Percentiles rank a stretch among this genome's conserved stretches.
Evolutionary conservation across 1,140 invertebrate species (phyloP).

Genomic region (Achroia grisella): DNA sequence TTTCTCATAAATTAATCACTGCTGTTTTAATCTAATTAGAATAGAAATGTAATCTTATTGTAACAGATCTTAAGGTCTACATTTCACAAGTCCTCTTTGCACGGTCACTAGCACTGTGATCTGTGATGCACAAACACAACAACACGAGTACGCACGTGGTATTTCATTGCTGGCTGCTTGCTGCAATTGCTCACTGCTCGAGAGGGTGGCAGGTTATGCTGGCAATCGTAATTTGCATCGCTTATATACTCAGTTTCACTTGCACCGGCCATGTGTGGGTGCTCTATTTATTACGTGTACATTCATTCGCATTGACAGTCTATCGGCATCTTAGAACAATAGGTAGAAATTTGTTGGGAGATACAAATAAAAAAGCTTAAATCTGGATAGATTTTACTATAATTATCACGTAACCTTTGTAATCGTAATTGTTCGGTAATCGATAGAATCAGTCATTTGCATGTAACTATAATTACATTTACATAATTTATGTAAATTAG

Average conservation of each 20-base stretch:
- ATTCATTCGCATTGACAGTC: conserved; percentile 49
- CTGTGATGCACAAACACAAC: conserved; percentile 21
- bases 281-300: conserved; percentile 56
- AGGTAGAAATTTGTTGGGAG: conserved; percentile 56
- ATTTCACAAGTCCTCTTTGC: background rate
- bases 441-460: background rate
- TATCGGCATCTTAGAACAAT: conserved; percentile 58
- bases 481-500: too few relatives aligned
- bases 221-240: conserved; percentile 63
- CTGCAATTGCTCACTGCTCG: conserved; percentile 26
- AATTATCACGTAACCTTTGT: conserved; percentile 21
- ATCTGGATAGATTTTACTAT: conserved; percentile 13
- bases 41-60: background rate
- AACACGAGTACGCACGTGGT: conserved; percentile 55
- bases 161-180: conserved; percentile 45
- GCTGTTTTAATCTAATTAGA: background rate
- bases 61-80: background rate
- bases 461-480: background rate
- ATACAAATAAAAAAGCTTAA: too few relatives aligned
- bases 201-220: conserved; percentile 58
- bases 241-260: conserved; percentile 68
- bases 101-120: conserved; percentile 2
- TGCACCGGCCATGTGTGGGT: conserved; percentile 43
- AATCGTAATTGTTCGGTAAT: conserved; percentile 27
- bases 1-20: background rate